Percentiles rank a stretch among this genome's conserved stretches.
phyloP scores from a whole-genome alignment of 2,888 invertebrate genomes.

The Amphimallon solstitiale region DNA sequence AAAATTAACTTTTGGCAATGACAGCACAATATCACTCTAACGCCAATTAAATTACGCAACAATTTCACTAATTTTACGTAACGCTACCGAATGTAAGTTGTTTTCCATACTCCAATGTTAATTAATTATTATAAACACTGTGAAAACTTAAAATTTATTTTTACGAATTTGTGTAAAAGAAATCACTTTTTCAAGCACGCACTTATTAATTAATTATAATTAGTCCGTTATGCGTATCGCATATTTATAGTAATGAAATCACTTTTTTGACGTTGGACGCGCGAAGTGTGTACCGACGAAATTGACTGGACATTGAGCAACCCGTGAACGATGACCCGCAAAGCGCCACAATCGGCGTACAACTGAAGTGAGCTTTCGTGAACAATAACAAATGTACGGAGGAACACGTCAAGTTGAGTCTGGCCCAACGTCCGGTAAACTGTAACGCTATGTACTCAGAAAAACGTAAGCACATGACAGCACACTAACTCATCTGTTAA shows the following conservation, averaged over 20 bases:
- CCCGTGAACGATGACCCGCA: conserved; percentile 21
- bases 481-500: conserved; percentile 5
- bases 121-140: too few species aligned
- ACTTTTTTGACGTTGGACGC: background rate
- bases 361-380: conserved; percentile 32
- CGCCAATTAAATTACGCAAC: conserved; percentile 4
- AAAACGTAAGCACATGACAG: conserved; percentile 8
- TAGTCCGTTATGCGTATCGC: too few species aligned
- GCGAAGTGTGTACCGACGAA: background rate
- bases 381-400: conserved; percentile 26
- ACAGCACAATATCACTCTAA: conserved; percentile 10
- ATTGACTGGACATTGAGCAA: conserved; percentile 10
- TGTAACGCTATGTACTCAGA: conserved; percentile 17
- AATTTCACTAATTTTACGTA: conserved; percentile 10
- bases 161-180: background rate
- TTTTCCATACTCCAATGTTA: too few species aligned
- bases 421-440: conserved; percentile 21
- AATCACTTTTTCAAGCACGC: background rate
- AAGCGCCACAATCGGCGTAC: conserved; percentile 25
- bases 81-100: background rate
- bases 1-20: conserved; percentile 30
- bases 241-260: conserved; percentile 13
- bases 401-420: conserved; percentile 16
- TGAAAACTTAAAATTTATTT: too few species aligned
- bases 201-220: background rate